Evolutionary conservation across 2,888 invertebrate genomes (phyloP).

Genomic region (Spicauda simplicius): DNA sequence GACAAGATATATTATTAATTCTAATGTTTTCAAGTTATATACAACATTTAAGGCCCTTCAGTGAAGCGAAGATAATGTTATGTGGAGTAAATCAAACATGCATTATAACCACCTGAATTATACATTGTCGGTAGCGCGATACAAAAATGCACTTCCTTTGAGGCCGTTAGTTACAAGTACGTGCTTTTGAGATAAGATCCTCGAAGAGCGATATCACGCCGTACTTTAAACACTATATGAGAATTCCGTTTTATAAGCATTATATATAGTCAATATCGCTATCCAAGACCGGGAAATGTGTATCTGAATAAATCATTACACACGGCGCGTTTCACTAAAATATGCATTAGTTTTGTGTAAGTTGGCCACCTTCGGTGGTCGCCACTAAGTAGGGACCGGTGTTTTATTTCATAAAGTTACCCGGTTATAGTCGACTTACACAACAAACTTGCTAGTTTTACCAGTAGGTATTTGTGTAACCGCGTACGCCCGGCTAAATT

Average conservation of each 20-base stretch:
- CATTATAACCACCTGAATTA: slow-evolving; percentile 17
- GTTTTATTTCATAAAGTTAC: slow-evolving; percentile 79
- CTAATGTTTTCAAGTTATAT: too few species aligned
- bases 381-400: slow-evolving; percentile 67
- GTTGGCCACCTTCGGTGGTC: slow-evolving; percentile 72
- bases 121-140: slow-evolving; percentile 19
- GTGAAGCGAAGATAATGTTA: neutral
- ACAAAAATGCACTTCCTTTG: slow-evolving; percentile 36
- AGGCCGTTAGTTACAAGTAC: slow-evolving; percentile 29
- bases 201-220: slow-evolving; percentile 16
- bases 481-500: slow-evolving; percentile 59
- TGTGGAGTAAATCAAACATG: neutral
- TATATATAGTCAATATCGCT: slow-evolving; percentile 73
- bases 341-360: slow-evolving; percentile 82
- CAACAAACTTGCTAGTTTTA: slow-evolving; percentile 67
- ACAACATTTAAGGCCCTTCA: neutral
- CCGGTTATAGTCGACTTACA: slow-evolving; percentile 60
- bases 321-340: slow-evolving; percentile 76
- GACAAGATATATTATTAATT: neutral
- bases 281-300: slow-evolving; percentile 74
- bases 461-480: slow-evolving; percentile 64
- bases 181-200: slow-evolving; percentile 26
- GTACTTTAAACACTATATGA: slow-evolving; percentile 15
- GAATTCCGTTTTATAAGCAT: slow-evolving; percentile 46
- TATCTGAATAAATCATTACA: slow-evolving; percentile 78